Conservation (phyloP, 2,888 invertebrate species). For the Sussaba pulchella region DNA sequence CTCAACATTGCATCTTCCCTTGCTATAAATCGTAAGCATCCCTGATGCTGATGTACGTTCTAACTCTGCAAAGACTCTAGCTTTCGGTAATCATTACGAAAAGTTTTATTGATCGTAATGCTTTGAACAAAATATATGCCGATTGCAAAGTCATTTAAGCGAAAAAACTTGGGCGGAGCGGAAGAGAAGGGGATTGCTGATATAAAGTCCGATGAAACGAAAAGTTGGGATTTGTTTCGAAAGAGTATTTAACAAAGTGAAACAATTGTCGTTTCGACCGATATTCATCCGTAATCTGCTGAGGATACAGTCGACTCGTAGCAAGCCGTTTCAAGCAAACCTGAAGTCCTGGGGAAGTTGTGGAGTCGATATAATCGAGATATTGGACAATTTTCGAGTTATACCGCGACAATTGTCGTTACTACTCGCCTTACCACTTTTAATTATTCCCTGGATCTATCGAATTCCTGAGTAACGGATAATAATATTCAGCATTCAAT, state of each 20-base stretch:
- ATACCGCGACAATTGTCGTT: too few relatives aligned
- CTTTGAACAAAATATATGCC: conserved; percentile 12
- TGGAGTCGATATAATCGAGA: too few relatives aligned
- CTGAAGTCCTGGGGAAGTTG: conserved; percentile 5
- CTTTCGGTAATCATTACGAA: conserved; percentile 19
- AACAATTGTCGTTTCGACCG: conserved; percentile 4
- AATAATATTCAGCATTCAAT: too few relatives aligned
- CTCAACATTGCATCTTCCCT: too few relatives aligned
- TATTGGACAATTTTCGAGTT: too few relatives aligned
- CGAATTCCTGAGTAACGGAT: too few relatives aligned
- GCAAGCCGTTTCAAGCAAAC: too few relatives aligned
- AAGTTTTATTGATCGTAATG: conserved; percentile 25
- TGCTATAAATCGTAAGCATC: not conserved
- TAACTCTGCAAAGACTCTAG: not conserved
- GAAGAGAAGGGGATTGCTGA: conserved; percentile 10
- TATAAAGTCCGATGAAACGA: not conserved
- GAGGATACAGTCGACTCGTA: too few relatives aligned
- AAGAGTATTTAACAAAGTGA: conserved; percentile 8
- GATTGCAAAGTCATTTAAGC: conserved; percentile 32
- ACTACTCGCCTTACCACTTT: too few relatives aligned
- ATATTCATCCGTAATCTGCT: not conserved
- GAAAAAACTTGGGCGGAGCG: not conserved
- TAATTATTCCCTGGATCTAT: too few relatives aligned
- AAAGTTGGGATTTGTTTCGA: conserved; percentile 20
- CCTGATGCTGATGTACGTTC: not conserved